Evolutionary conservation across 2,888 invertebrate species (phyloP).

Genomic region (Tetanocera ferruginea): DNA sequence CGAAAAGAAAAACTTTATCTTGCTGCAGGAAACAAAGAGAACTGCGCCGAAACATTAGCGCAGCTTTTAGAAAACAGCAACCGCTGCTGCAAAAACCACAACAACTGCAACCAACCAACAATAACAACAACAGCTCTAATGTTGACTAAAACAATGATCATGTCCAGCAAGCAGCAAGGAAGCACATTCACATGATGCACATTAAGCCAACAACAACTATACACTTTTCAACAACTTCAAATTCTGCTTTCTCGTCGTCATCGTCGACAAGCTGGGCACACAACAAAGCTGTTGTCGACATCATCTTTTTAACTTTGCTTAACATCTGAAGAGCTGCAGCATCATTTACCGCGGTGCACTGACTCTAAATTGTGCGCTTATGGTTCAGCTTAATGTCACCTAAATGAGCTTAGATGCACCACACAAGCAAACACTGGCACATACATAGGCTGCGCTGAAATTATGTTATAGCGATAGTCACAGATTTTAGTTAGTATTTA

Average conservation of each 20-base stretch:
- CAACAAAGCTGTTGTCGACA: neutral
- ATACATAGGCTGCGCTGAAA: too few relatives aligned
- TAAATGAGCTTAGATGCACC: constrained; percentile 51
- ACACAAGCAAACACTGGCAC: constrained; percentile 40
- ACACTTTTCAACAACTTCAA: neutral
- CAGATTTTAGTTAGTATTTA: too few relatives aligned
- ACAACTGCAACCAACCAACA: neutral
- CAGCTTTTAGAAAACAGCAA: constrained; percentile 5
- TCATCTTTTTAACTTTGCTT: neutral
- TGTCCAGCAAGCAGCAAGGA: constrained; percentile 27
- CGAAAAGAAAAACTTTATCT: constrained; percentile 27
- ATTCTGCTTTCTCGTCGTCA: neutral
- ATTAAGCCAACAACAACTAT: neutral
- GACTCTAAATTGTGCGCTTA: neutral
- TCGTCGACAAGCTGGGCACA: constrained; percentile 1
- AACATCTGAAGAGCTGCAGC: neutral
- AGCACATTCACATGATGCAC: constrained; percentile 19
- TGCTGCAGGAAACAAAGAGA: constrained; percentile 23
- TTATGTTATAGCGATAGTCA: too few relatives aligned
- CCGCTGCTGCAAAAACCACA: neutral
- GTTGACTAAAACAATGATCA: constrained; percentile 30
- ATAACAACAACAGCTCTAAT: neutral
- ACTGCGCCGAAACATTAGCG: neutral
- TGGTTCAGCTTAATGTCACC: constrained; percentile 51
- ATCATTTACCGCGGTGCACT: constrained; percentile 10